These are phyloP conservation scores for Aporophyla nigra DNA, from an alignment of 2,888 invertebrate species.

Conservation along the genomic window DNA sequence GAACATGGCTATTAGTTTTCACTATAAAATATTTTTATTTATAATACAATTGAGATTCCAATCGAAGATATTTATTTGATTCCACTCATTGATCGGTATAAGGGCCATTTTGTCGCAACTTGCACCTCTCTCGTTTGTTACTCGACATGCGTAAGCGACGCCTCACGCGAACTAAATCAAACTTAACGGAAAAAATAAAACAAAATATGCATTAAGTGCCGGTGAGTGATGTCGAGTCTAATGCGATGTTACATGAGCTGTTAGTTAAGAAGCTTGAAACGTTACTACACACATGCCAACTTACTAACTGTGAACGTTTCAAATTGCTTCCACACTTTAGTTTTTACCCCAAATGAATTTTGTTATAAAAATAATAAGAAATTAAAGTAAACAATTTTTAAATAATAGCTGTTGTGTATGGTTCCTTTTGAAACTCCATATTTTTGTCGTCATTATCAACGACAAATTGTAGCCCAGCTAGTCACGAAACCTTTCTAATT, in stretches of 20 bases:
- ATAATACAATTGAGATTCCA: background rate
- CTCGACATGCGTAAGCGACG: constrained; percentile 70
- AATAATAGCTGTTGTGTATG: background rate
- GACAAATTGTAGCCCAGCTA: background rate
- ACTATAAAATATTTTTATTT: background rate
- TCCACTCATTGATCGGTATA: background rate
- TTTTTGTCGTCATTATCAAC: background rate
- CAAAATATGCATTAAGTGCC: constrained; percentile 75
- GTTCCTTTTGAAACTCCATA: background rate
- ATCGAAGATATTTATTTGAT: background rate
- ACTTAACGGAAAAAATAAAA: constrained; percentile 71
- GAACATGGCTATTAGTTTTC: background rate
- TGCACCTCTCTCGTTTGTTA: constrained; percentile 68
- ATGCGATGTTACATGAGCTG: constrained; percentile 76
- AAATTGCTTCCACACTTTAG: constrained; percentile 17
- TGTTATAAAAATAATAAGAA: background rate
- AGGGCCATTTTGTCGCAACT: constrained; percentile 49
- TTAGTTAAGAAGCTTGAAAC: constrained; percentile 69
- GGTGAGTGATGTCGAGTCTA: constrained; percentile 73
- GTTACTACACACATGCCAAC: constrained; percentile 66
- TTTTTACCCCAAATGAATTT: background rate
- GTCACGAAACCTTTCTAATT: background rate
- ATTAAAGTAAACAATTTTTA: background rate
- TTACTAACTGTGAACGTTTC: constrained; percentile 43
- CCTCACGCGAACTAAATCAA: constrained; percentile 67